Evolutionary conservation across 2,113 vertebrate genomes (phyloP).

Genomic region (Tragelaphus strepsiceros): DNA sequence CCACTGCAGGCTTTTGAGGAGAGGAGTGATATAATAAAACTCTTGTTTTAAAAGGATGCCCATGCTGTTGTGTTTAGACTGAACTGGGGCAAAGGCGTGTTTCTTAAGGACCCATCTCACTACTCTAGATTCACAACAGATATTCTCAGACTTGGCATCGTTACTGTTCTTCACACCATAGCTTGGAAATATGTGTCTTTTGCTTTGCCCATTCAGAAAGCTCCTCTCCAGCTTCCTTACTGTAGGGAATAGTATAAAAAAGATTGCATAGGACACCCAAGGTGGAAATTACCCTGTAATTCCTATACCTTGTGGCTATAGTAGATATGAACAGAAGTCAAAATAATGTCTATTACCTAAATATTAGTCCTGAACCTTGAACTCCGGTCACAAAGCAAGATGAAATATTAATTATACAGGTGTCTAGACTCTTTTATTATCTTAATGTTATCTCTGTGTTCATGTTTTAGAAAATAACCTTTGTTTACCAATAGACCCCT

Average conservation of each 20-base stretch:
- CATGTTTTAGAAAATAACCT: background rate
- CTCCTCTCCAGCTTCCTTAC: background rate
- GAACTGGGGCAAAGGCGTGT: background rate
- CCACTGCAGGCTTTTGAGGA: background rate
- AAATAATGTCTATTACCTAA: background rate
- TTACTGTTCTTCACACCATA: background rate
- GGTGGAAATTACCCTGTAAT: background rate
- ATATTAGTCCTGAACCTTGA: background rate
- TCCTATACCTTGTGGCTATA: background rate
- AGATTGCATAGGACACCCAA: background rate
- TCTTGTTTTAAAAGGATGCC: background rate
- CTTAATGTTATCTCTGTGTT: background rate
- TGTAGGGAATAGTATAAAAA: background rate
- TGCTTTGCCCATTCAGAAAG: background rate
- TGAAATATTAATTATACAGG: background rate
- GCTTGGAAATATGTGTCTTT: background rate
- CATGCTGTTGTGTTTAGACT: background rate
- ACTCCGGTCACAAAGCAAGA: background rate
- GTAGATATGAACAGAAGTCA: background rate
- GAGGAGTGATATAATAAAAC: background rate
- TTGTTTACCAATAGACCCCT: background rate
- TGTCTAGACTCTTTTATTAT: background rate
- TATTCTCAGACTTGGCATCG: background rate
- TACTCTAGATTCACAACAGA: background rate
- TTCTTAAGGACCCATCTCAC: background rate